Evolutionary conservation across 1,140 invertebrate genomes (phyloP).

Genomic region (Halictus rubicundus): DNA sequence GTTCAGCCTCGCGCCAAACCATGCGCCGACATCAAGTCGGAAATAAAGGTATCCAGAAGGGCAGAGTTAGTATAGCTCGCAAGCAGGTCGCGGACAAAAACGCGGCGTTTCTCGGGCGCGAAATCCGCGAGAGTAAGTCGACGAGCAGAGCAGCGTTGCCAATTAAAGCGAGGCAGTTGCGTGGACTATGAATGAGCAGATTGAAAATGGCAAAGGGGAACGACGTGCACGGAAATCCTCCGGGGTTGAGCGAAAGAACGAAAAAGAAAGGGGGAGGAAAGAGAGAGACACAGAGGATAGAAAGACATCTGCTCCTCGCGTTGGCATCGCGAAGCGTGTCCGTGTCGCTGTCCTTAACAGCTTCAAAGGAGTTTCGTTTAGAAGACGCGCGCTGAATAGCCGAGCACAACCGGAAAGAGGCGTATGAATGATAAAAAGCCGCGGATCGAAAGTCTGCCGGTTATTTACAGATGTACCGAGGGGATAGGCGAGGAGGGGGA

Average conservation of each 20-base stretch:
- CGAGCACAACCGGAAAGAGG: neutral
- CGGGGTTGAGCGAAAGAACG: too few species aligned
- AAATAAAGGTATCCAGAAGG: too few species aligned
- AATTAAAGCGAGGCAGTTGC: neutral
- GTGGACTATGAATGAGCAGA: constrained; percentile 31
- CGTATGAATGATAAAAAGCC: constrained; percentile 17
- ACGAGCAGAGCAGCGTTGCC: neutral
- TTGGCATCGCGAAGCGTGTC: neutral
- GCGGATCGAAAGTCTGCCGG: constrained; percentile 19
- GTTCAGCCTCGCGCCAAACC: too few species aligned
- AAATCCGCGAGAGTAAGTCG: neutral
- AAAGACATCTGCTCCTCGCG: neutral
- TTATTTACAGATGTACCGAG: constrained; percentile 31
- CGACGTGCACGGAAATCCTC: neutral
- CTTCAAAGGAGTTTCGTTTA: neutral
- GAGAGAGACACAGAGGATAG: too few species aligned
- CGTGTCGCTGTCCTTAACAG: neutral
- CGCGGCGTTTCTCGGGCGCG: neutral
- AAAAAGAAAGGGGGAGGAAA: too few species aligned
- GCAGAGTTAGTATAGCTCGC: too few species aligned
- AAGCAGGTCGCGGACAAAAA: too few species aligned
- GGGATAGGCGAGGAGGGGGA: neutral
- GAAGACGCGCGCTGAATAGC: neutral
- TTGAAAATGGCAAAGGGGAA: neutral
- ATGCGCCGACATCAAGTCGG: too few species aligned